phyloP scores from a whole-genome alignment of 1,140 invertebrate species.

The Aphaenogaster floridana region DNA sequence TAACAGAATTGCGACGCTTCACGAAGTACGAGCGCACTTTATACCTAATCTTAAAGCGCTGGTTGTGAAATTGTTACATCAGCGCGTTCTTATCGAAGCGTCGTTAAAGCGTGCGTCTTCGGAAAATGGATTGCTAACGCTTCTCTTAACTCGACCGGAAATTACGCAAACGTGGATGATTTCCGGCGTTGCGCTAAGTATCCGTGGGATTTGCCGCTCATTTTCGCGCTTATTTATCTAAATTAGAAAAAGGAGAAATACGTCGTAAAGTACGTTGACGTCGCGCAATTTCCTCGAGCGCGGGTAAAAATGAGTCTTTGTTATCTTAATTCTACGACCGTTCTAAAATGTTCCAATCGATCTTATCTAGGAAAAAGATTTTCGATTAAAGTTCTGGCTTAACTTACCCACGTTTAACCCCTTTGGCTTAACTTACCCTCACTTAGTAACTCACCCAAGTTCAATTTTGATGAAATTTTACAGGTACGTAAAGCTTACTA shows the following conservation, averaged over 20 bases:
- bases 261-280: slow-evolving; percentile 7
- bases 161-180: slow-evolving; percentile 35
- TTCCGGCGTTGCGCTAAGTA: neutral
- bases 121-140: slow-evolving; percentile 13
- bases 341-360: neutral
- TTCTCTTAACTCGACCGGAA: slow-evolving; percentile 43
- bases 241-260: slow-evolving; percentile 69
- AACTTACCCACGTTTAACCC: no score
- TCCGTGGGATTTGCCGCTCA: slow-evolving; percentile 10
- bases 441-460: no score
- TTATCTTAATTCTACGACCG: neutral
- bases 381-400: neutral
- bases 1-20: neutral
- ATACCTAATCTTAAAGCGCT: slow-evolving; percentile 12
- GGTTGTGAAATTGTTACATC: slow-evolving; percentile 42
- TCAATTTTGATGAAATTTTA: no score
- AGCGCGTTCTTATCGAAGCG: slow-evolving; percentile 34
- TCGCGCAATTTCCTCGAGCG: slow-evolving; percentile 8
- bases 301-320: neutral
- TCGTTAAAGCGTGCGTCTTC: slow-evolving; percentile 42
- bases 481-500: no score
- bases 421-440: no score
- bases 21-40: neutral
- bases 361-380: slow-evolving; percentile 17
- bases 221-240: slow-evolving; percentile 73